Evolutionary conservation across 2,797 vertebrate genomes (phyloP).

Genomic region (Melanotaenia boesemani): DNA sequence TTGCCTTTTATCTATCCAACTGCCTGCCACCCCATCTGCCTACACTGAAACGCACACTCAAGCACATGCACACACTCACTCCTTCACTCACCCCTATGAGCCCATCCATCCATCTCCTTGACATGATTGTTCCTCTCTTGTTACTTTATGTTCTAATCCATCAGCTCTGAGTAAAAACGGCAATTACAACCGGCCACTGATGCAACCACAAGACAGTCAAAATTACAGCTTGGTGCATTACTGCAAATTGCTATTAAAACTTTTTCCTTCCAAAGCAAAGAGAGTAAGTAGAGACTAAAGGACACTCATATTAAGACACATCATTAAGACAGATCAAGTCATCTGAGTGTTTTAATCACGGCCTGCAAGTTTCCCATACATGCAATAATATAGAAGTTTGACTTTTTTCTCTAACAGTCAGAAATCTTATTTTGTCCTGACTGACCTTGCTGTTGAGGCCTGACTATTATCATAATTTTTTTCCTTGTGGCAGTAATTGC

Average conservation of each 20-base stretch:
- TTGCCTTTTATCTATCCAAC: conserved; percentile 69
- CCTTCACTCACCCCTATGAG: conserved; percentile 44
- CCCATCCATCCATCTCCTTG: conserved; percentile 83
- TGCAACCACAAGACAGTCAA: conserved; percentile 85
- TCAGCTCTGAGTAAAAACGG: conserved; percentile 88
- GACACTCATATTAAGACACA: conserved; percentile 81
- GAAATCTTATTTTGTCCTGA: conserved; percentile 36
- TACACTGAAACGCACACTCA: conserved; percentile 5
- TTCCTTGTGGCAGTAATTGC: conserved; percentile 28
- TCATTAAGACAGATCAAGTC: conserved; percentile 82
- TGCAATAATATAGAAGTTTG: conserved; percentile 45
- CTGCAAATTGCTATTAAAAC: conserved; percentile 88
- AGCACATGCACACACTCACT: conserved; percentile 23
- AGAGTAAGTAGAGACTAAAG: conserved; percentile 78
- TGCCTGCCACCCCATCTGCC: conserved; percentile 26
- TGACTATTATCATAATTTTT: conserved; percentile 24
- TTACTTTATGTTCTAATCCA: conserved; percentile 92
- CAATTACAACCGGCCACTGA: conserved; percentile 88
- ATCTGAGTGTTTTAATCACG: conserved; percentile 81
- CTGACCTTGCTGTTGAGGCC: conserved; percentile 17
- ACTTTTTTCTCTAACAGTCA: conserved; percentile 43
- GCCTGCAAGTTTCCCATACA: conserved; percentile 55
- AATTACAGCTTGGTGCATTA: conserved; percentile 86
- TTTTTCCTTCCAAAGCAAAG: conserved; percentile 58
- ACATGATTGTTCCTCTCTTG: conserved; percentile 88